These are phyloP conservation scores for Cyanoliseus patagonus DNA, from an alignment of 2,113 vertebrate species.

Conservation along the genomic window DNA sequence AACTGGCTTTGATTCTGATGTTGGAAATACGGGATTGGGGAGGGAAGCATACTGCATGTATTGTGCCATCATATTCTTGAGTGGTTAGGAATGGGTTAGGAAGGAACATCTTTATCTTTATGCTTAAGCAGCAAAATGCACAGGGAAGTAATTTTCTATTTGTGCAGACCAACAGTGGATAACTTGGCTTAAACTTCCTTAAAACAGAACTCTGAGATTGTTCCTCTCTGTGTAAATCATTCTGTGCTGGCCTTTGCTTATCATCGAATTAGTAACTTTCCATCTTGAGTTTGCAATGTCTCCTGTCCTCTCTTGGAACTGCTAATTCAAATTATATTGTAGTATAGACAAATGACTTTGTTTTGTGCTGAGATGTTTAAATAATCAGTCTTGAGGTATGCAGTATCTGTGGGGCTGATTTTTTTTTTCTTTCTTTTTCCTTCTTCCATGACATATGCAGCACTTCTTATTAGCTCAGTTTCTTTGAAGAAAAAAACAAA, in stretches of 20 bases:
- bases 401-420: neutral
- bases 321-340: neutral
- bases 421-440: neutral
- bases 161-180: neutral
- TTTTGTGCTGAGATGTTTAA: neutral
- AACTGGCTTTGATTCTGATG: neutral
- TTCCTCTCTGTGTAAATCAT: neutral
- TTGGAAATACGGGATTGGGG: neutral
- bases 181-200: constrained; percentile 11
- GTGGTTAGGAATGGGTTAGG: neutral
- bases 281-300: neutral
- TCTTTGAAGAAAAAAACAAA: neutral
- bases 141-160: constrained; percentile 43
- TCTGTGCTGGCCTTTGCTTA: neutral
- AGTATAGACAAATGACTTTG: neutral
- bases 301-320: neutral
- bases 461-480: neutral
- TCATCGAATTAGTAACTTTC: neutral
- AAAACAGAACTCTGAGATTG: neutral
- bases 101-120: constrained; percentile 1
- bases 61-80: neutral
- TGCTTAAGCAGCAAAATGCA: constrained; percentile 24
- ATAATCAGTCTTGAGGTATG: neutral
- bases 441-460: neutral
- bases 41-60: neutral